These are phyloP conservation scores for Lapara coniferarum DNA, from an alignment of 2,888 invertebrate genomes.

Conservation along the genomic window DNA sequence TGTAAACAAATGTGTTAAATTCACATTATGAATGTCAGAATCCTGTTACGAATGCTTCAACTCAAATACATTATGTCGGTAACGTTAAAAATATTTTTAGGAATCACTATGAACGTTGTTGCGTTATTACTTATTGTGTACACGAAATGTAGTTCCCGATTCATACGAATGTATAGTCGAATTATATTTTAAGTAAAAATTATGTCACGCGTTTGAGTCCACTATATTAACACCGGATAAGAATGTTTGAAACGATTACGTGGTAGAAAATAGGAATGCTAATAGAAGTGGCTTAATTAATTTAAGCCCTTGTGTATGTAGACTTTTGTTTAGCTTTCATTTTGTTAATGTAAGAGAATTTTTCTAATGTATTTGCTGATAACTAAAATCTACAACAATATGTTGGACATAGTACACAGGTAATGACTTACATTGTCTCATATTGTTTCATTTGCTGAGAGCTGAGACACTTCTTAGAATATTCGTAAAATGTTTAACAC, in stretches of 20 bases:
- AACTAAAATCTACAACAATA: neutral
- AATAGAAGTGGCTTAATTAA: neutral
- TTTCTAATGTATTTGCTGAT: neutral
- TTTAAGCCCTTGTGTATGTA: slow-evolving; percentile 4
- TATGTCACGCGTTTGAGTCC: neutral
- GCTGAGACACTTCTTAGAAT: neutral
- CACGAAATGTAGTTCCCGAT: neutral
- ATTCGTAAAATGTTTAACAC: neutral
- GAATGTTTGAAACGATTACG: neutral
- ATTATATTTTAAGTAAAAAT: neutral
- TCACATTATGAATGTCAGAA: neutral
- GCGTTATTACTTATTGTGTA: slow-evolving; percentile 9
- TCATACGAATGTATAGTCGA: neutral
- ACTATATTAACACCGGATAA: neutral
- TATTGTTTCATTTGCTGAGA: neutral
- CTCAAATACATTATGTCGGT: neutral
- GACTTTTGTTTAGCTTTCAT: neutral
- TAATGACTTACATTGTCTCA: neutral
- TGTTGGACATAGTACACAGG: neutral
- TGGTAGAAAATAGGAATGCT: neutral
- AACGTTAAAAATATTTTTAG: slow-evolving; percentile 4
- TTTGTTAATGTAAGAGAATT: neutral
- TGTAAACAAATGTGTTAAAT: slow-evolving; percentile 2
- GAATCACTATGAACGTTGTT: neutral
- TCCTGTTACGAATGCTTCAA: neutral